Evolutionary conservation across 2,797 vertebrate species (phyloP).

Genomic region (Lutra lutra): DNA sequence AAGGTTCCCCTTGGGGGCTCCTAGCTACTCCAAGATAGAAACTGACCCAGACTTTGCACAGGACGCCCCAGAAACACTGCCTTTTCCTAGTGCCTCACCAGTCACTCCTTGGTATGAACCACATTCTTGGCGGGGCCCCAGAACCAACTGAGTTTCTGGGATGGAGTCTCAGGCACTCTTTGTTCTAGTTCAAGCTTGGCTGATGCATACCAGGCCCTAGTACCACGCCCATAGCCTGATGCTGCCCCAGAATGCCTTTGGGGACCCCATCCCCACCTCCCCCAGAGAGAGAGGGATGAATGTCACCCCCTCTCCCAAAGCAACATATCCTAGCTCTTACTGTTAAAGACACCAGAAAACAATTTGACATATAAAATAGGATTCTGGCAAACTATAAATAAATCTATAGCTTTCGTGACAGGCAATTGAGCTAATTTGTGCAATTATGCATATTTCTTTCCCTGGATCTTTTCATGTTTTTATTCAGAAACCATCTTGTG

Average conservation of each 20-base stretch:
- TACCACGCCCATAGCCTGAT: slow-evolving; percentile 2
- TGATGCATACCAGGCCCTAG: slow-evolving; percentile 52
- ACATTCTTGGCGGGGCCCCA: slow-evolving; percentile 60
- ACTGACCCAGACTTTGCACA: not conserved
- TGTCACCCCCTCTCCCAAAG: not conserved
- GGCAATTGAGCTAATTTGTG: not conserved
- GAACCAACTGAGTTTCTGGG: slow-evolving; percentile 70
- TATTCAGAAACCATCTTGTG: slow-evolving; percentile 50
- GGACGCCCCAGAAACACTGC: not conserved
- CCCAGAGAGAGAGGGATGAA: not conserved
- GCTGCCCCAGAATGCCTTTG: slow-evolving; percentile 30
- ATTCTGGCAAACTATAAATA: slow-evolving; percentile 27
- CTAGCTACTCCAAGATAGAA: not conserved
- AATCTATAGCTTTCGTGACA: not conserved
- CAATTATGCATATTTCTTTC: slow-evolving; percentile 22
- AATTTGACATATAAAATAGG: slow-evolving; percentile 13
- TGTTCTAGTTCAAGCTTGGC: slow-evolving; percentile 55
- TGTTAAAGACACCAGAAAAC: slow-evolving; percentile 4
- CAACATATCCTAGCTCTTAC: not conserved
- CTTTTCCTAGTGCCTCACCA: slow-evolving; percentile 33
- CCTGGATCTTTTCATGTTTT: slow-evolving; percentile 23
- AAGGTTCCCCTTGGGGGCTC: not conserved
- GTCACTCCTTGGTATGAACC: slow-evolving; percentile 59
- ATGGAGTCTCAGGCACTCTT: slow-evolving; percentile 65
- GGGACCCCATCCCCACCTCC: not conserved